These are phyloP conservation scores for Cantharis lateralis DNA, from an alignment of 2,888 invertebrate genomes.

Conservation along the genomic window DNA sequence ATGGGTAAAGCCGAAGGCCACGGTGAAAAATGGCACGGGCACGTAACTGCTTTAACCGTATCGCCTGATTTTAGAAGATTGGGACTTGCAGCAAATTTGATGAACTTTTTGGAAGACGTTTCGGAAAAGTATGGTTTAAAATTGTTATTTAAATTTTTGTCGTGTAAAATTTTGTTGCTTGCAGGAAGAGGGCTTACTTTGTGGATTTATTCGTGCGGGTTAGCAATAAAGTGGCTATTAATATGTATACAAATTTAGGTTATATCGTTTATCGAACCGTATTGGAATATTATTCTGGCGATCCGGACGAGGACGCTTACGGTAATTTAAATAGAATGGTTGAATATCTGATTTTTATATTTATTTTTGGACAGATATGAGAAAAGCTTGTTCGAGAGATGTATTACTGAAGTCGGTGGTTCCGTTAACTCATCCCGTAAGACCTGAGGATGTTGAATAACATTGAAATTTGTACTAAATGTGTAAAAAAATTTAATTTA, in stretches of 20 bases:
- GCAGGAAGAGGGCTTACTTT: slow-evolving; percentile 93
- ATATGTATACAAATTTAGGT: slow-evolving; percentile 95
- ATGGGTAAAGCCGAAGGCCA: slow-evolving; percentile 99
- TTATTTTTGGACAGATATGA: slow-evolving; percentile 81
- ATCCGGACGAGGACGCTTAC: slow-evolving; percentile 98
- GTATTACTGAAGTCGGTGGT: slow-evolving; percentile 89
- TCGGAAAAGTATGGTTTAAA: slow-evolving; percentile 78
- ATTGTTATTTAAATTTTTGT: background rate
- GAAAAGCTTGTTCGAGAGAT: slow-evolving; percentile 95
- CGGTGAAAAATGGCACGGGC: slow-evolving; percentile 98
- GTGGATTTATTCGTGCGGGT: slow-evolving; percentile 98
- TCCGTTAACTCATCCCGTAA: slow-evolving; percentile 91
- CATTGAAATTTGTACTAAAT: background rate
- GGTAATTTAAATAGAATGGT: slow-evolving; percentile 62
- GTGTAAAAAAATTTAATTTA: background rate
- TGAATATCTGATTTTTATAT: background rate
- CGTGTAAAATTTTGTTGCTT: slow-evolving; percentile 44
- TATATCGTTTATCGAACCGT: slow-evolving; percentile 97
- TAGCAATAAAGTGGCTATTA: slow-evolving; percentile 95
- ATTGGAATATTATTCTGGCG: slow-evolving; percentile 96
- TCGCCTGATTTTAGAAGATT: slow-evolving; percentile 91
- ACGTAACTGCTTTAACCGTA: slow-evolving; percentile 97
- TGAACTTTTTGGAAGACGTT: slow-evolving; percentile 93
- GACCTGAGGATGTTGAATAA: slow-evolving; percentile 91
- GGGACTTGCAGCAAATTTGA: slow-evolving; percentile 89